A percentile compares a stretch with the other conserved stretches of the same genome.
Evolutionary conservation across 1,140 invertebrate species (phyloP).

Genomic region (Coboldia fuscipes): DNA sequence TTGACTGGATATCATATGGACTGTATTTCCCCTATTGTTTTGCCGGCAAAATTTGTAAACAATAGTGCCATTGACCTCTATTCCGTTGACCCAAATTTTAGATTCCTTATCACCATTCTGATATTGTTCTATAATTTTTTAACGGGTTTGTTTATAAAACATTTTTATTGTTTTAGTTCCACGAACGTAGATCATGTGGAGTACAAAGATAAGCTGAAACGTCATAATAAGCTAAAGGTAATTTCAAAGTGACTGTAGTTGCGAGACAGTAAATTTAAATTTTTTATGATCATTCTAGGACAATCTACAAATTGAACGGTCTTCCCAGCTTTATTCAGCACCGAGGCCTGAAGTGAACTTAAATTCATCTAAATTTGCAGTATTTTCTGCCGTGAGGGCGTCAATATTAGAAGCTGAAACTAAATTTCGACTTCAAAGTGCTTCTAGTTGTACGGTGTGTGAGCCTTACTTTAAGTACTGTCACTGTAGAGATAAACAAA

Average conservation of each 20-base stretch:
- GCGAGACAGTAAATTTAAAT: neutral
- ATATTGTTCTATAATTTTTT: neutral
- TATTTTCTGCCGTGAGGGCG: constrained; percentile 18
- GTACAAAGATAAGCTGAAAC: neutral
- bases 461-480: constrained; percentile 13
- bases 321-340: constrained; percentile 14
- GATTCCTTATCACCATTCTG: neutral
- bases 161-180: constrained; percentile 2
- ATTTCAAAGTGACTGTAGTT: neutral
- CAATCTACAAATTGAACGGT: constrained; percentile 11
- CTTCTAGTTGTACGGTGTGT: constrained; percentile 15
- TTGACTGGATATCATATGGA: neutral
- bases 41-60: neutral
- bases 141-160: neutral
- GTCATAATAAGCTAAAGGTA: neutral
- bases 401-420: constrained; percentile 19
- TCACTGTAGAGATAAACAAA: constrained; percentile 10
- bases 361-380: constrained; percentile 21
- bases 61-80: neutral
- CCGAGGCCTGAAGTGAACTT: constrained; percentile 19
- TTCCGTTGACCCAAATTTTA: neutral
- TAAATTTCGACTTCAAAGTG: constrained; percentile 10
- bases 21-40: constrained; percentile 1
- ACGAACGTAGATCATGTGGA: neutral
- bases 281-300: neutral